Conservation (phyloP, 2,888 invertebrate species). For the Drosophila kuntzei region DNA sequence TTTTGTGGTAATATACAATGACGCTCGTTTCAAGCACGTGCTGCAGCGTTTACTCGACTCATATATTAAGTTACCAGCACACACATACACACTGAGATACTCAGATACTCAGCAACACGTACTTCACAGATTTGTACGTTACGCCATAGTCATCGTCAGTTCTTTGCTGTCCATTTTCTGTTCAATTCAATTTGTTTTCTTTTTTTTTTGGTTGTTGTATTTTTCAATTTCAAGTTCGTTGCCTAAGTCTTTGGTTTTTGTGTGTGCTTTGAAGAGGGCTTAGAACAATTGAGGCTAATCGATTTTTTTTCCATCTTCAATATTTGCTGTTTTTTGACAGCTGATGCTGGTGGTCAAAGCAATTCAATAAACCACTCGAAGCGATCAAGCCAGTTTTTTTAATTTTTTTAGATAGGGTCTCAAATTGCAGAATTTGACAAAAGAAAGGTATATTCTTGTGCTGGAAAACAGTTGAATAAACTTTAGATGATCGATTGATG, state of each 20-base stretch:
- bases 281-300: constrained; percentile 77
- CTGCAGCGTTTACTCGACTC: constrained; percentile 73
- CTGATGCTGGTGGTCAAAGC: constrained; percentile 67
- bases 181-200: constrained; percentile 38
- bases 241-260: constrained; percentile 67
- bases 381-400: constrained; percentile 26
- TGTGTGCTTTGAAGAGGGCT: constrained; percentile 60
- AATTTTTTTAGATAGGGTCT: too few species aligned
- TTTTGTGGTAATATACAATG: constrained; percentile 78
- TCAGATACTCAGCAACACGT: constrained; percentile 68
- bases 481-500: constrained; percentile 15
- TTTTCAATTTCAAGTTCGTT: constrained; percentile 77
- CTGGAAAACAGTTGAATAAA: constrained; percentile 16
- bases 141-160: constrained; percentile 65
- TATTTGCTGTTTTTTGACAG: constrained; percentile 64
- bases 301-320: constrained; percentile 58
- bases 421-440: constrained; percentile 24
- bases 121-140: constrained; percentile 78
- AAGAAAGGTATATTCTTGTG: constrained; percentile 10
- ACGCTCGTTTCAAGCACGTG: constrained; percentile 77
- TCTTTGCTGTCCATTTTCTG: constrained; percentile 58
- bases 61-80: constrained; percentile 70
- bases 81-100: constrained; percentile 40
- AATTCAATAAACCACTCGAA: constrained; percentile 60
- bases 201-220: constrained; percentile 44